Evolutionary conservation across 2,113 vertebrate genomes (phyloP).

Genomic region (Isurus oxyrinchus): DNA sequence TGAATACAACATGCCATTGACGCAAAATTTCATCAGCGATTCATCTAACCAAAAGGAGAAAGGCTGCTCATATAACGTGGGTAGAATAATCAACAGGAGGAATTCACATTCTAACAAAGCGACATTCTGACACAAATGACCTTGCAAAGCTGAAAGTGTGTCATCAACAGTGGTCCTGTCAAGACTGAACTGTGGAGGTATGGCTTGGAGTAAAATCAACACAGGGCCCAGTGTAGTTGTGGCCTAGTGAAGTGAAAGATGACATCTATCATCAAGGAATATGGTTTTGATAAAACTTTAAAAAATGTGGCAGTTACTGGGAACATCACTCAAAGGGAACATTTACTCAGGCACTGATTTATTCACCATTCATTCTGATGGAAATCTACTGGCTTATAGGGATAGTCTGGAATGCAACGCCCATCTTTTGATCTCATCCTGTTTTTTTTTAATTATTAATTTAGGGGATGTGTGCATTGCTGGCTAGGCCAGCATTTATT

Average conservation of each 20-base stretch:
- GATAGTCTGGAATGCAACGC: not conserved
- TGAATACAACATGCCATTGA: slow-evolving; percentile 2
- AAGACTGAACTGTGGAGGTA: not conserved
- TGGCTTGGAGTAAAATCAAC: not conserved
- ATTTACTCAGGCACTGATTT: not conserved
- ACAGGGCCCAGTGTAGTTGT: not conserved
- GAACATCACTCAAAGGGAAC: not conserved
- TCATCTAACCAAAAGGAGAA: not conserved
- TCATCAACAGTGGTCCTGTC: slow-evolving; percentile 18
- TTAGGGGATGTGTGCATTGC: too few species aligned
- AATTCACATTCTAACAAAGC: slow-evolving; percentile 26
- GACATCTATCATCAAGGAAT: not conserved
- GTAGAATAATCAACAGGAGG: not conserved
- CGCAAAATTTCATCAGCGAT: slow-evolving; percentile 13
- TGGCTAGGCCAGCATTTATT: too few species aligned
- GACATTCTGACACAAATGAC: slow-evolving; percentile 1
- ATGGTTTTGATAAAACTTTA: not conserved
- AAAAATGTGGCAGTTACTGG: not conserved
- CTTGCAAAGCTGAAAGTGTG: slow-evolving; percentile 20
- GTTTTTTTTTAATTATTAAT: too few species aligned
- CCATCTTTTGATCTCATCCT: not conserved
- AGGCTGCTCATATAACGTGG: not conserved
- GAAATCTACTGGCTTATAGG: not conserved
- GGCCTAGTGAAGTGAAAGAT: not conserved
- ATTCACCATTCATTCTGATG: not conserved